Conservation (phyloP, 2,113 vertebrate genomes). For the Grus americana region DNA sequence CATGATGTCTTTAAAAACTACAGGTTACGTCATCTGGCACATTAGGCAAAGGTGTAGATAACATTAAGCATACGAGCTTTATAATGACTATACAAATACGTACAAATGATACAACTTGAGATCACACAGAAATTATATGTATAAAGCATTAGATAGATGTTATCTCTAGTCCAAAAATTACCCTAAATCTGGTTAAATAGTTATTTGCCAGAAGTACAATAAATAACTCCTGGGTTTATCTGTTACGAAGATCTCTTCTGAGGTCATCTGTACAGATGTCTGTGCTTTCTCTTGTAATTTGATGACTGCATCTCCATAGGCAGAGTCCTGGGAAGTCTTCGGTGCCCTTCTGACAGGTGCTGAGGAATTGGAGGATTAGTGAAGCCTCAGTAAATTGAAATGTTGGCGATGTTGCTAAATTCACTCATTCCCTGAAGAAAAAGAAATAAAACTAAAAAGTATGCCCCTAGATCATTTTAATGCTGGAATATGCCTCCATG, state of each 20-base stretch:
- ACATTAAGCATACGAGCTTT: neutral
- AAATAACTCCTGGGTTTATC: constrained; percentile 58
- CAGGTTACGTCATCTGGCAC: constrained; percentile 3
- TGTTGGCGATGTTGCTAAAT: neutral
- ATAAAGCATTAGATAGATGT: constrained; percentile 29
- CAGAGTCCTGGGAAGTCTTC: constrained; percentile 9
- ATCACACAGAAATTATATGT: constrained; percentile 43
- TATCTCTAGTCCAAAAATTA: constrained; percentile 26
- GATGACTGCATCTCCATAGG: constrained; percentile 25
- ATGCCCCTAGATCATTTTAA: neutral
- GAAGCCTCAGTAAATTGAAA: constrained; percentile 6
- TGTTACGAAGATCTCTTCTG: constrained; percentile 39
- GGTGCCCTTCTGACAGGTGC: constrained; percentile 34
- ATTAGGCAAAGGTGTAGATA: neutral
- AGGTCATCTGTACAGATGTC: constrained; percentile 47
- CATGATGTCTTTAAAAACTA: neutral
- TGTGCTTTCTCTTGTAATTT: constrained; percentile 36
- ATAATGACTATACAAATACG: constrained; percentile 33
- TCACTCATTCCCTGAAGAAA: neutral
- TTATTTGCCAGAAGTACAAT: constrained; percentile 36
- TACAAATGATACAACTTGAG: constrained; percentile 34
- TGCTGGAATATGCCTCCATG: neutral
- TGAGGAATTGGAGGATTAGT: constrained; percentile 36
- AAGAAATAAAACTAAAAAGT: neutral
- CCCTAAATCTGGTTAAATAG: constrained; percentile 30